Evolutionary conservation across 2,888 invertebrate genomes (phyloP).

Genomic region (Pachliopta kotzebuea): DNA sequence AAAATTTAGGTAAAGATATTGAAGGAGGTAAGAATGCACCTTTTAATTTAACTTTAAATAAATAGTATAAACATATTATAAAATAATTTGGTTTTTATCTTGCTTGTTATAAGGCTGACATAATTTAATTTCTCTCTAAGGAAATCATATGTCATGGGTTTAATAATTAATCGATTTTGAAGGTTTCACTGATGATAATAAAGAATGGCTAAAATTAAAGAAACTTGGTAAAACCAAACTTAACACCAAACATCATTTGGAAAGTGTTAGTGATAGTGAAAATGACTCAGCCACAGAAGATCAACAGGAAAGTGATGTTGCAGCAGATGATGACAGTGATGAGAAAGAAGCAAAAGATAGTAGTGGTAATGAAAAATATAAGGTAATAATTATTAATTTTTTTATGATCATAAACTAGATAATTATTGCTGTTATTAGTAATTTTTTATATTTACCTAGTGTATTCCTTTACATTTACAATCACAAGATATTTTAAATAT

Average conservation of each 20-base stretch:
- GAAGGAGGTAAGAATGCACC: slow-evolving; percentile 47
- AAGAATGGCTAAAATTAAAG: slow-evolving; percentile 85
- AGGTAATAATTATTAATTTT: slow-evolving; percentile 42
- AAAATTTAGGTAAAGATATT: slow-evolving; percentile 46
- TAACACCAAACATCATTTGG: slow-evolving; percentile 34
- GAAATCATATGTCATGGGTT: background rate
- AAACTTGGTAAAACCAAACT: slow-evolving; percentile 58
- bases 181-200: slow-evolving; percentile 87
- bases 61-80: no score
- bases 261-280: slow-evolving; percentile 44
- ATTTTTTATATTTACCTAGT: no score
- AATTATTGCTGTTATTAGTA: no score
- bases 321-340: slow-evolving; percentile 39
- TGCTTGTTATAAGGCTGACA: background rate
- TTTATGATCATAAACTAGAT: background rate
- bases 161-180: slow-evolving; percentile 34
- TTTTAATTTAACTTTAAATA: background rate
- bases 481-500: background rate
- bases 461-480: background rate
- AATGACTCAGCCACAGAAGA: slow-evolving; percentile 46
- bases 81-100: no score
- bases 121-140: no score
- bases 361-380: slow-evolving; percentile 57
- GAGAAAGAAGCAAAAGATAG: slow-evolving; percentile 39
- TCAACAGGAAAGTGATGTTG: slow-evolving; percentile 48